Base-by-base conservation (phyloP, 1,140 invertebrate genomes). In the Microplitis mediator region DNA sequence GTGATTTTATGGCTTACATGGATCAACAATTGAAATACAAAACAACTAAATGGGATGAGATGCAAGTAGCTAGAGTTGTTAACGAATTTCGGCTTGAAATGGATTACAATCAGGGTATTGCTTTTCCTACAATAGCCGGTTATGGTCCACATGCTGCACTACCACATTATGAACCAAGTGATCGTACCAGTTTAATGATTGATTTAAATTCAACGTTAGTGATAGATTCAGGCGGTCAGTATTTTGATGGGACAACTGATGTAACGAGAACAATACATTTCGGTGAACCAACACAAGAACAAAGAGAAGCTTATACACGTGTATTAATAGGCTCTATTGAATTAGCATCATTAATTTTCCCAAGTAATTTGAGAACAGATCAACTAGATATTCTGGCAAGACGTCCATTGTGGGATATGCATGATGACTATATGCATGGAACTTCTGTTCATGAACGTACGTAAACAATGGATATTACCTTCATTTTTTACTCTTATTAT, bases 221-320 rank as follows among this genome's bases (percentile, higher is more conserved):
- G 3, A 89, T 94, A 56, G 92, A 92, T 75, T 93, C 93, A 0
- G 93, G 92, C 14, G 92, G 92, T 36, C 93, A 94, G 81, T 94
- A 93, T 82, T 86, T 89, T 73, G 95, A 97, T 87, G 97, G 97
- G 50, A 98, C 97, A 1, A 98, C 97, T 0, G 95, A 98, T 80
- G 93, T 98, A 0, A 97, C 97, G 0, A 89, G 97, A 71, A 99
- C 97, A 0, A 86, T 98, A 5, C 95, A 97, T 85, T 95, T 95
- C 80, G 96, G 96, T 1, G 87, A 86, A 13, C 95, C 96, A 0
- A 92, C 93, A 0, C 81, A 88, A 0, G 90, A 93, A 60, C 92
- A 97, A 83, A 92, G 90, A 72, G 90, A 93, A 75, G 93, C 93
- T 4, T 98, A 97, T 83, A 99, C 97, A 0, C 90, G 92, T 66